Evolutionary conservation across 1,140 invertebrate species (phyloP), one percentile per base, ranked within the genome.

Genomic region (Leucophenga varia): DNA sequence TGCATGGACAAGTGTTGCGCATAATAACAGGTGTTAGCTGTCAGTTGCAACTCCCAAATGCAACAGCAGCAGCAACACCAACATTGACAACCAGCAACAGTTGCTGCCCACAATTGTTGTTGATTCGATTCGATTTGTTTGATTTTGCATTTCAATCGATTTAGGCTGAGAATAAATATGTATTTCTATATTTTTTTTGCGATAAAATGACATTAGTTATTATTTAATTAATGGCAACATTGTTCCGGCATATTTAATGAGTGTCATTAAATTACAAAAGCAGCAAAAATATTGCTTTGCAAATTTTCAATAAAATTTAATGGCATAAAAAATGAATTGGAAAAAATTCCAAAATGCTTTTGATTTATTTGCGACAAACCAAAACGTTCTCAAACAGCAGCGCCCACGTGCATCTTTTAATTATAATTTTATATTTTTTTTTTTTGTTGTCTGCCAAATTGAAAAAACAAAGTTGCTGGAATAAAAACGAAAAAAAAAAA

Each of bases 21-120:
- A 43, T 61, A 68, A 68, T 61, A 68, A 68, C 64, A 68, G 65
- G 64, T 68, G 64, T 68, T 55, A 68, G 64, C 50, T 57, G 57
- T 59, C 57, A 55, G 44, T 53, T 49, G 30, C 38, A 43, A 60
- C 51, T 55, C 59, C 63, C 59, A 54, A 67, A 50, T 52, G 40
- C 41, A 43, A 2, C 18, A 20, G 20, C 56, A 46, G 9, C 34
- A 38, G 34, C 35, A 18, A 34, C 6, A 34, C 31, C 4, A 6
- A 8, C 5, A 8, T 14, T 9, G 31, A 4, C 31, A n/a, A n/a
- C n/a, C n/a, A n/a, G n/a, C n/a, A n/a, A n/a, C n/a, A n/a, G n/a
- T n/a, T n/a, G 13, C 31, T 34, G 13, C 31, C 31, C 31, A 34
- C 31, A 34, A 14, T 34, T 34, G 22, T 25, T 25, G 22, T 25